Evolutionary conservation across 2,888 invertebrate genomes (phyloP), one percentile per base, ranked within the genome.

Genomic region (Acrobasis suavella): DNA sequence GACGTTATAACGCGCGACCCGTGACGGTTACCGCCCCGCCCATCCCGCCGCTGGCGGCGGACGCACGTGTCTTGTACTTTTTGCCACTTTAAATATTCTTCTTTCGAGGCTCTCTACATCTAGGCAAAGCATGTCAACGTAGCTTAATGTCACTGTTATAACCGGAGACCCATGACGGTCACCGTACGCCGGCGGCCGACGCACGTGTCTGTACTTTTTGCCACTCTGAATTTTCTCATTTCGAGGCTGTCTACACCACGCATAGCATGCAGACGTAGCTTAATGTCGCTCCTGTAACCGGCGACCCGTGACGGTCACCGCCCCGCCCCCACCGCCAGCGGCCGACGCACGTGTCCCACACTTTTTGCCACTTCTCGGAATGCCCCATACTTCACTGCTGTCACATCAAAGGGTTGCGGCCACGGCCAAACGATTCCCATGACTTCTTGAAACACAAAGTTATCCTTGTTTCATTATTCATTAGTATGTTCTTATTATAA

Each of bases 331-430:
- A 39, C 50, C 46, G 49, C 58, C 22, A 49, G 51, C 32, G 62
- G 9, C 15, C 49, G 54, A 50, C 67, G 67, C 67, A 67, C 67
- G 65, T 67, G 67, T 64, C 50, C 16, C 58, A 10, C 39, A 56
- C 55, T 65, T 65, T 65, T 65, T 62, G 65, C 62, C 63, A 37
- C 42, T 67, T 65, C 67, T 58, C 50, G 49, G 65, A 67, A 67
- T 16, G 22, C 46, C 49, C 42, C 56, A 60, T 60, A 60, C 50
- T 15, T 50, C 39, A 51, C 50, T 12, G 38, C 22, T 63, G 60
- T 56, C 65, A 65, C 65, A 37, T 65, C 65, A 67, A 67, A 67
- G 67, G 65, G 65, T 67, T 67, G 51, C 52, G 60, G 15, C 39
- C 10, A 22, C 32, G 9, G n/a, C 58, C 52, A 14, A 52, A n/a